Conservation (phyloP, 2,888 invertebrate genomes). For the Stomorhina lunata region DNA sequence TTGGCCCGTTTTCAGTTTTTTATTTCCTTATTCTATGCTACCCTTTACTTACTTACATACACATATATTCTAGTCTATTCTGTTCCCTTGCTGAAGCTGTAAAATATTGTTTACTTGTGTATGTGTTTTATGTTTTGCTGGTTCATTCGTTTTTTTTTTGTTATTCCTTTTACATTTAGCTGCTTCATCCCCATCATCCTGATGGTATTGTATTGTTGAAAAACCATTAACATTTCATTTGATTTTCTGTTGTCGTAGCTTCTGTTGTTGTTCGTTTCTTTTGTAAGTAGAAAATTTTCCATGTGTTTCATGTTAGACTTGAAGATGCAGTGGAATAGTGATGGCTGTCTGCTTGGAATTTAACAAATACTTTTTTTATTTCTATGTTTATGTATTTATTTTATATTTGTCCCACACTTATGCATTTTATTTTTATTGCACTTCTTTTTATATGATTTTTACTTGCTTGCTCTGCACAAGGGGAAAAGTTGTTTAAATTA, state of each 20-base stretch:
- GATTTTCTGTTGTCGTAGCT: conserved; percentile 19
- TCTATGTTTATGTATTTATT: background rate
- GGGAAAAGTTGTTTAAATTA: too few relatives aligned
- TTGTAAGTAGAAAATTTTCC: conserved; percentile 16
- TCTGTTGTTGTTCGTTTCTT: conserved; percentile 24
- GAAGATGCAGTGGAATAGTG: conserved; percentile 43
- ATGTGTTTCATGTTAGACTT: conserved; percentile 42
- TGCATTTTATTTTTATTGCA: conserved; percentile 33
- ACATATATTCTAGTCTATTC: too few relatives aligned
- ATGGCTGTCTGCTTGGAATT: background rate
- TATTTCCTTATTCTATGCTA: conserved; percentile 51
- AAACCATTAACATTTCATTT: conserved; percentile 46
- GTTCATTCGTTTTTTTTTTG: conserved; percentile 23
- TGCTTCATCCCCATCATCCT: conserved; percentile 13
- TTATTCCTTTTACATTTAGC: conserved; percentile 21
- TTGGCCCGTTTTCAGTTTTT: conserved; percentile 60
- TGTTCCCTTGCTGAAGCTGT: conserved; percentile 50
- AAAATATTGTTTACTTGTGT: conserved; percentile 38
- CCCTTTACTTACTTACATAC: too few relatives aligned
- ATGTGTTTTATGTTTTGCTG: conserved; percentile 18
- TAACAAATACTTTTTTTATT: too few relatives aligned
- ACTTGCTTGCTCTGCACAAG: background rate
- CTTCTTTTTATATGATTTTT: background rate
- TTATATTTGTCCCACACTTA: conserved; percentile 8
- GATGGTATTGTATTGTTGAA: conserved; percentile 19